phyloP scores from a whole-genome alignment of 2,797 vertebrate species.

The Alectoris magna region DNA sequence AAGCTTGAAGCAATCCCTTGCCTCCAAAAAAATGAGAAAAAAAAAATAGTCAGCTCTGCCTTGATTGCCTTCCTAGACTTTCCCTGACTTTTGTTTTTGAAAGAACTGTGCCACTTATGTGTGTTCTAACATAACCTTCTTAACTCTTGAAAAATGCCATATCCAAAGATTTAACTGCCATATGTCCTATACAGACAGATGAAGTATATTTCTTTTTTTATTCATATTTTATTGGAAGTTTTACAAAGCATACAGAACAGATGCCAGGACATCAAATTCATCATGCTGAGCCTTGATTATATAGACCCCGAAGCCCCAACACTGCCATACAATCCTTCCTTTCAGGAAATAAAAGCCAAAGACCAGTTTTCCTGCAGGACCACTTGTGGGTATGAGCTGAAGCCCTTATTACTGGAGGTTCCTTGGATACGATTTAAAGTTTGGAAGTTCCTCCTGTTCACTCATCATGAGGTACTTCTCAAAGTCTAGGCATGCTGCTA shows the following conservation, averaged over 20 bases:
- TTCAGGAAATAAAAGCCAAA: slow-evolving; percentile 73
- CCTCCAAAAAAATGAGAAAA: neutral
- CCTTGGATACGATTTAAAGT: slow-evolving; percentile 42
- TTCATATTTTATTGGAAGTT: slow-evolving; percentile 68
- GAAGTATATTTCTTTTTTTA: slow-evolving; percentile 65
- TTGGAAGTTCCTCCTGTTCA: slow-evolving; percentile 62
- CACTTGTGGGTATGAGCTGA: slow-evolving; percentile 64
- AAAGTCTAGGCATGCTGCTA: slow-evolving; percentile 36
- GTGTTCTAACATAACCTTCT: slow-evolving; percentile 28
- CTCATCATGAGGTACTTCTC: slow-evolving; percentile 59
- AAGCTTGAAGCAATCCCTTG: neutral
- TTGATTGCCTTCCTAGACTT: slow-evolving; percentile 1
- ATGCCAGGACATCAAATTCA: slow-evolving; percentile 70
- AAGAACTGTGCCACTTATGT: neutral
- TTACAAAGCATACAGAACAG: slow-evolving; percentile 71
- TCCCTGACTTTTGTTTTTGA: neutral
- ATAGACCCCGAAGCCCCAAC: slow-evolving; percentile 44
- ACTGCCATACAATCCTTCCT: slow-evolving; percentile 72
- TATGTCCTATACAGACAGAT: slow-evolving; percentile 49
- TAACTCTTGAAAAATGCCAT: slow-evolving; percentile 43
- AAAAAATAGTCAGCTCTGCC: neutral
- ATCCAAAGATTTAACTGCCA: slow-evolving; percentile 45
- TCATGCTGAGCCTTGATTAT: slow-evolving; percentile 62
- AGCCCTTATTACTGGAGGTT: slow-evolving; percentile 67
- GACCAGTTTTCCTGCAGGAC: slow-evolving; percentile 58